phyloP scores from a whole-genome alignment of 2,888 invertebrate genomes.

The Odontothrips loti region DNA sequence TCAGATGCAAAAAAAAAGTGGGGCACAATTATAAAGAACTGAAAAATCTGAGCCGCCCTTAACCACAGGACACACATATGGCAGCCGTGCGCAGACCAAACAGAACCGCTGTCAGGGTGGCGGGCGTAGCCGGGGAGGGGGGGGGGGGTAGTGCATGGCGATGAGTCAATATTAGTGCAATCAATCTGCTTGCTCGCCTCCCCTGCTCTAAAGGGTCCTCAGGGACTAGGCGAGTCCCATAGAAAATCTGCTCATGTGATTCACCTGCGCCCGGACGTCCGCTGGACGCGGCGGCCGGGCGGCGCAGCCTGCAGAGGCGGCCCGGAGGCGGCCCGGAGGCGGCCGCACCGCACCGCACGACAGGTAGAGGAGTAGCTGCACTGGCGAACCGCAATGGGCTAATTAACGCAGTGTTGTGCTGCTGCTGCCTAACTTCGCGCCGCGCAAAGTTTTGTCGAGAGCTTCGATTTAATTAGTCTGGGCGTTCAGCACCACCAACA shows the following conservation, averaged over 20 bases:
- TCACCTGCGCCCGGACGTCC: no score
- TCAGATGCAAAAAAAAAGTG: no score
- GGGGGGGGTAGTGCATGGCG: conserved; percentile 15
- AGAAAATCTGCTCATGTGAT: no score
- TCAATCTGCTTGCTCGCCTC: neutral
- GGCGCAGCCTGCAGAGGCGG: no score
- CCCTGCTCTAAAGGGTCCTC: neutral
- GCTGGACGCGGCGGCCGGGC: no score
- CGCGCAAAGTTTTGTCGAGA: conserved; percentile 19
- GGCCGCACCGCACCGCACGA: no score
- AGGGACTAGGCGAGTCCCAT: no score
- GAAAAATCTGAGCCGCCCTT: no score
- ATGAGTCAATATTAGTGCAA: conserved; percentile 4
- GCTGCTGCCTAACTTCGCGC: conserved; percentile 11
- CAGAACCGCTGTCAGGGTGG: neutral
- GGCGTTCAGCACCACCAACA: neutral
- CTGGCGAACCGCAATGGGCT: conserved; percentile 9
- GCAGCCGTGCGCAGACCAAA: no score
- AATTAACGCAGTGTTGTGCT: conserved; percentile 13
- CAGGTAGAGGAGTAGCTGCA: neutral
- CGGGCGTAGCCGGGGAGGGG: conserved; percentile 28
- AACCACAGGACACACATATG: no score
- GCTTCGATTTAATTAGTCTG: conserved; percentile 26
- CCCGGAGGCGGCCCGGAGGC: no score
- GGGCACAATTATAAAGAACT: no score